A percentile compares a stretch with the other conserved stretches of the same genome.
These are phyloP conservation scores for Hylia prasina DNA, from an alignment of 2,113 vertebrate species.

Conservation along the genomic window DNA sequence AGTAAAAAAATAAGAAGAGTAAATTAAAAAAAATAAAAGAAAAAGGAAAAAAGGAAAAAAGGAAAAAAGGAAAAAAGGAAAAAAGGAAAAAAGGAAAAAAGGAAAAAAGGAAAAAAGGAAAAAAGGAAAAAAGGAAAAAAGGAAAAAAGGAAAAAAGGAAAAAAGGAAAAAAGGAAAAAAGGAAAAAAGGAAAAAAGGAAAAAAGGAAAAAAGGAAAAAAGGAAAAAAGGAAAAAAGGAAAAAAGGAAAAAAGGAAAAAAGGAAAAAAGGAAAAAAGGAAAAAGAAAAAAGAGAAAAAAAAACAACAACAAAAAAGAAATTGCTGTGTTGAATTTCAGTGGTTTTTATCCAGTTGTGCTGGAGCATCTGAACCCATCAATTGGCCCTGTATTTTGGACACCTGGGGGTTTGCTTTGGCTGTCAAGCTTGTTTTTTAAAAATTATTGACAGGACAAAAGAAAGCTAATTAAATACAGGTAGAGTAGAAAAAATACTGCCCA, in stretches of 20 bases:
- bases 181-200: not conserved
- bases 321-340: accelerated
- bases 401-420: not conserved
- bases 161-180: accelerated
- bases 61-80: too few relatives aligned
- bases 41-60: accelerated
- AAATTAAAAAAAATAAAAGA: not conserved
- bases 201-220: too few relatives aligned
- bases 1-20: not conserved
- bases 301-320: accelerated
- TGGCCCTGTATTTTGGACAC: not conserved
- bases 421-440: not conserved
- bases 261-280: accelerated
- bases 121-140: accelerated
- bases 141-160: accelerated
- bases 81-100: accelerated
- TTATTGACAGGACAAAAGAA: not conserved
- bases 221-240: accelerated
- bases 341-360: not conserved
- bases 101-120: too few relatives aligned
- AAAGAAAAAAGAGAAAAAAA: not conserved
- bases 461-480: not conserved
- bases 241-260: accelerated
- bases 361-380: accelerated
- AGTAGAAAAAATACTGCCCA: not conserved